These are phyloP conservation scores for Aplidium turbinatum DNA, from an alignment of 23 tunicate genomes.

Conservation along the genomic window DNA sequence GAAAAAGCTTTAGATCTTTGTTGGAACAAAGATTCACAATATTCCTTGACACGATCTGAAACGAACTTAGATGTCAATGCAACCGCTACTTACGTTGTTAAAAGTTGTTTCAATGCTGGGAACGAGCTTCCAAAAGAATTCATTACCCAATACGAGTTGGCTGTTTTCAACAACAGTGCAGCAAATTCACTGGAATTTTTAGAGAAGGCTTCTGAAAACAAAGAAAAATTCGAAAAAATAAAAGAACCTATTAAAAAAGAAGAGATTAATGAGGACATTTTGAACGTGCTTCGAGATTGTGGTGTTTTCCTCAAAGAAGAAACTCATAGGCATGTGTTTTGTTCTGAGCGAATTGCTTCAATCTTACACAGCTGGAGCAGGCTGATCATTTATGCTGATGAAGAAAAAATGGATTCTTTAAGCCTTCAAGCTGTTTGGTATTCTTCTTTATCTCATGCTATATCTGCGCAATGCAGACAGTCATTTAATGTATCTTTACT, in stretches of 20 bases:
- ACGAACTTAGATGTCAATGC: not conserved
- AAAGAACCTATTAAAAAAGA: not conserved
- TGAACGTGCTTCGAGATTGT: constrained; percentile 22
- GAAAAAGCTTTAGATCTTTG: constrained; percentile 22
- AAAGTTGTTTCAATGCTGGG: constrained; percentile 13
- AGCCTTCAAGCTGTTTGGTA: constrained; percentile 3
- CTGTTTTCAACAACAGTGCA: too few species aligned
- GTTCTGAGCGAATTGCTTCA: constrained; percentile 62
- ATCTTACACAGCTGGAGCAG: constrained; percentile 76
- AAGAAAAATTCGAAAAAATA: constrained; percentile 24
- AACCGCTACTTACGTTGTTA: constrained; percentile 18
- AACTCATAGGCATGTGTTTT: constrained; percentile 3
- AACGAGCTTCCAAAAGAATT: constrained; percentile 20
- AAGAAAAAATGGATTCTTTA: not conserved
- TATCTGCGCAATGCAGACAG: constrained; percentile 16
- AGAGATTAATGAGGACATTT: not conserved
- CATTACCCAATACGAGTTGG: constrained; percentile 23
- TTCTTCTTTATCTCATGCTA: constrained; percentile 20
- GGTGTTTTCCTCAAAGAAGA: constrained; percentile 36
- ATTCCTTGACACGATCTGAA: not conserved
- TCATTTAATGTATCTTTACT: constrained; percentile 22
- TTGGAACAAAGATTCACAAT: constrained; percentile 4
- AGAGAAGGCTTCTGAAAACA: constrained; percentile 13
- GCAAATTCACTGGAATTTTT: not conserved
- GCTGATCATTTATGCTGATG: constrained; percentile 36